These are phyloP conservation scores for Hippopotamyrus pictus DNA, from an alignment of 2,797 vertebrate genomes.

Conservation along the genomic window DNA sequence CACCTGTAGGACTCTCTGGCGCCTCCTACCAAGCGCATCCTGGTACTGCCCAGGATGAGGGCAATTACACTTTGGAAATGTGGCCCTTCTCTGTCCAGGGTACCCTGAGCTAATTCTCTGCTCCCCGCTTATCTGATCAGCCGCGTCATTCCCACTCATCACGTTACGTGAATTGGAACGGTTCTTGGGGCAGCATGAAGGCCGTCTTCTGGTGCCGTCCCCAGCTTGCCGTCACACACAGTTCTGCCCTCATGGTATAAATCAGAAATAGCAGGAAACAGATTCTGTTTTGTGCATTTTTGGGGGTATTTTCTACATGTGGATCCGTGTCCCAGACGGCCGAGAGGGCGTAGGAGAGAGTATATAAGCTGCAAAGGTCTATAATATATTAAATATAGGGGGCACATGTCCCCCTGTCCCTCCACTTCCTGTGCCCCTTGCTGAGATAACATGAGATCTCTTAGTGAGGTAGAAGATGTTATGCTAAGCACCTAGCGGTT, in stretches of 20 bases:
- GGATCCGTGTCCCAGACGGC: background rate
- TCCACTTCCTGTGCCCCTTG: background rate
- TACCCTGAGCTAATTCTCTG: background rate
- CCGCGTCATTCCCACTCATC: background rate
- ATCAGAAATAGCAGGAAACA: background rate
- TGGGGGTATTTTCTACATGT: background rate
- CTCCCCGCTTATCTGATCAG: background rate
- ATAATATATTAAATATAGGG: background rate
- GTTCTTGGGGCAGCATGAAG: background rate
- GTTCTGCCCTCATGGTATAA: background rate
- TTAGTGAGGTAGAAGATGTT: background rate
- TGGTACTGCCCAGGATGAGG: background rate
- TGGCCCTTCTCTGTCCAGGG: background rate
- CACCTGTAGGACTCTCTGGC: background rate
- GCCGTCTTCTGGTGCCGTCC: background rate
- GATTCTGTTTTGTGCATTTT: background rate
- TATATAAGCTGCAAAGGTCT: background rate
- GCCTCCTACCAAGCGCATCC: background rate
- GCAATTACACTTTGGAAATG: background rate
- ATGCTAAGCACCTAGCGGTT: background rate
- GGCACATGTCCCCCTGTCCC: background rate
- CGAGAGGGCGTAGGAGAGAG: background rate
- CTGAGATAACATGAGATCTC: background rate
- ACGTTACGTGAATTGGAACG: background rate
- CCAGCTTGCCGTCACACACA: background rate